Conservation (phyloP, 1,140 invertebrate species). For the Anthonomus grandis region DNA sequence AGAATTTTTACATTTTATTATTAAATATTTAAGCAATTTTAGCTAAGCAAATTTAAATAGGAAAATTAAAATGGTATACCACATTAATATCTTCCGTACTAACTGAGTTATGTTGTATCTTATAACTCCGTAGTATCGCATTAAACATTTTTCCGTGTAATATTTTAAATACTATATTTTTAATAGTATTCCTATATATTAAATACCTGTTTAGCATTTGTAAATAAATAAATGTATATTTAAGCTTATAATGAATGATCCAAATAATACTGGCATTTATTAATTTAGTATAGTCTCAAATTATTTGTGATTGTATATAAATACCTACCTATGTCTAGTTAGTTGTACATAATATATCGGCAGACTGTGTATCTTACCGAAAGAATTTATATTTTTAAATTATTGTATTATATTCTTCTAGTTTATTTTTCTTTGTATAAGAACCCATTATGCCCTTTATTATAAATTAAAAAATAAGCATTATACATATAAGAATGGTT, state of each 20-base stretch:
- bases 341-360: constrained; percentile 13
- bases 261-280: neutral
- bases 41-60: no score
- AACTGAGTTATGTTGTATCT: neutral
- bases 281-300: constrained; percentile 5
- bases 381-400: constrained; percentile 24
- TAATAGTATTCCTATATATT: neutral
- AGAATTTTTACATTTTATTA: no score
- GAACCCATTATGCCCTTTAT: constrained; percentile 5
- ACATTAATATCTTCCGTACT: no score
- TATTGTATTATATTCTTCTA: constrained; percentile 17
- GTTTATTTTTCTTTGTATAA: constrained; percentile 11
- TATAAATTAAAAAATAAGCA: constrained; percentile 7
- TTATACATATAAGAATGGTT: no score
- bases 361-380: constrained; percentile 9
- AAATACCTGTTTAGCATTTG: no score
- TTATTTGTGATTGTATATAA: constrained; percentile 18
- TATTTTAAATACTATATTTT: neutral
- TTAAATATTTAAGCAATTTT: no score
- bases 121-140: neutral
- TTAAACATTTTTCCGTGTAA: neutral
- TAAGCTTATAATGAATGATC: constrained; percentile 9
- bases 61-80: no score
- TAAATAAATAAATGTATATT: neutral
- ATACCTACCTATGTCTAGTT: constrained; percentile 12